These are phyloP conservation scores for Synanceia verrucosa DNA, from an alignment of 2,797 vertebrate genomes.

Conservation along the genomic window DNA sequence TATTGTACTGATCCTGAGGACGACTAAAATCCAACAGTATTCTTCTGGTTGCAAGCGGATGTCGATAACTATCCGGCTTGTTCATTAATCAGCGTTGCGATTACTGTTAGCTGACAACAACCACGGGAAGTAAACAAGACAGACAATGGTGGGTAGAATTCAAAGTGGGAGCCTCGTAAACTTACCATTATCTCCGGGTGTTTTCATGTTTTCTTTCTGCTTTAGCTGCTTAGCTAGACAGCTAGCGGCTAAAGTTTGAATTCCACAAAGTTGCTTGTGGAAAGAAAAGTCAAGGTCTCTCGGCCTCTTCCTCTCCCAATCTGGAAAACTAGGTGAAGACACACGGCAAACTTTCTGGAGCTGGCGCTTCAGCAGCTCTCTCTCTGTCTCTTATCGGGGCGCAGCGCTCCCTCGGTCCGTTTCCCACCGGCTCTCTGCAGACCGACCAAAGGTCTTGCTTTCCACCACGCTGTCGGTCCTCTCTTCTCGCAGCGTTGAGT, in stretches of 20 bases:
- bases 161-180: slow-evolving; percentile 14
- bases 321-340: slow-evolving; percentile 54
- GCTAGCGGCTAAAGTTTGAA: slow-evolving; percentile 44
- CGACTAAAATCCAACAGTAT: slow-evolving; percentile 45
- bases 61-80: slow-evolving; percentile 12
- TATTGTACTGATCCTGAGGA: neutral
- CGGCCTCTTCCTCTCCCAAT: slow-evolving; percentile 52
- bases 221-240: slow-evolving; percentile 15
- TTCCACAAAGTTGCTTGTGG: slow-evolving; percentile 64
- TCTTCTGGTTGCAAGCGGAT: neutral
- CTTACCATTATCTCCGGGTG: slow-evolving; percentile 83
- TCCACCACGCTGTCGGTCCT: slow-evolving; percentile 29
- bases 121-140: slow-evolving; percentile 32
- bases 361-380: slow-evolving; percentile 30
- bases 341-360: slow-evolving; percentile 64
- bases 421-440: slow-evolving; percentile 21
- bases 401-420: slow-evolving; percentile 22
- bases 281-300: slow-evolving; percentile 59
- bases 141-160: slow-evolving; percentile 38
- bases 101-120: neutral
- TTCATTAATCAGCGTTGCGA: slow-evolving; percentile 9
- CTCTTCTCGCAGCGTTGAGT: slow-evolving; percentile 32
- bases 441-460: slow-evolving; percentile 9
- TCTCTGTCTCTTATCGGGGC: neutral
- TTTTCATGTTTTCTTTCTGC: slow-evolving; percentile 80